Evolutionary conservation across 2,797 vertebrate species (phyloP).

Genomic region (Poeciliopsis paucimaculata): DNA sequence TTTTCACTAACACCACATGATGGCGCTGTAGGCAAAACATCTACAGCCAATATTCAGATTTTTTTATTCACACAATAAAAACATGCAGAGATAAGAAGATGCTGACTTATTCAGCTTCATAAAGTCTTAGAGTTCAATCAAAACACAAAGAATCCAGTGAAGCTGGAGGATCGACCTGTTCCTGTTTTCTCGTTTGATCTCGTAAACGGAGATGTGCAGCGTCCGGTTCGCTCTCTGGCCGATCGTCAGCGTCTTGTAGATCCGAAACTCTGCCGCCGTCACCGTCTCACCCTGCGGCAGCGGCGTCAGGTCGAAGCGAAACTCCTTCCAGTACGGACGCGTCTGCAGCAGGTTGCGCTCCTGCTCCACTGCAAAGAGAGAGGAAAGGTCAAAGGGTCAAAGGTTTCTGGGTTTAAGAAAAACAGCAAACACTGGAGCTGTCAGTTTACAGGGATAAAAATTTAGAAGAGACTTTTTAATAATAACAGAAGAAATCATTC

Average conservation of each 20-base stretch:
- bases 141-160: background rate
- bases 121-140: background rate
- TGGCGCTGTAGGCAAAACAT: background rate
- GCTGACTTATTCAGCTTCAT: background rate
- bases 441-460: background rate
- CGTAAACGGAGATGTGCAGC: constrained; percentile 90
- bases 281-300: constrained; percentile 90
- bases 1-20: background rate
- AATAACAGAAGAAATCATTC: too few species aligned
- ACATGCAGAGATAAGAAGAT: background rate
- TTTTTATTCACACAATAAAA: background rate
- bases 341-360: constrained; percentile 87
- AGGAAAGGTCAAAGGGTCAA: background rate
- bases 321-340: constrained; percentile 96
- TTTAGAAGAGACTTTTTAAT: background rate
- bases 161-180: constrained; percentile 76
- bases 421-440: background rate
- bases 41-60: background rate
- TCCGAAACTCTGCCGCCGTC: constrained; percentile 91
- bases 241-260: constrained; percentile 88
- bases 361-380: constrained; percentile 82
- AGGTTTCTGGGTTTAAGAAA: background rate
- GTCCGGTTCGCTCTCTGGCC: constrained; percentile 83
- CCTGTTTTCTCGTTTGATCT: constrained; percentile 85
- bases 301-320: constrained; percentile 92